These are phyloP conservation scores for Saxidomus purpurata DNA, from an alignment of 1,140 invertebrate genomes.

Conservation along the genomic window DNA sequence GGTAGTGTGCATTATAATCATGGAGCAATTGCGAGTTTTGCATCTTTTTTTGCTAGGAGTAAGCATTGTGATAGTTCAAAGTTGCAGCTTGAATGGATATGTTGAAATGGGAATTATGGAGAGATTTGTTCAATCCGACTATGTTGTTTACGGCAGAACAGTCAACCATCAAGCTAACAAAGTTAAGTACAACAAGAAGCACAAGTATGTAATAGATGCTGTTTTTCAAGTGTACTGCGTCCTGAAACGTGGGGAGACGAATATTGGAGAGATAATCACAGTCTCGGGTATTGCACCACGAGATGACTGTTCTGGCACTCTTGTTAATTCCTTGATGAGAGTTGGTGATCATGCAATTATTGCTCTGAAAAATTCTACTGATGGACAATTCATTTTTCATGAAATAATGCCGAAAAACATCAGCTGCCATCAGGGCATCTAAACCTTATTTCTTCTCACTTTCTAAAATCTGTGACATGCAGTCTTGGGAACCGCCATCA, in stretches of 20 bases:
- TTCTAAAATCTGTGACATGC: constrained; percentile 24
- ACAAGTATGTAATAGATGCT: constrained; percentile 38
- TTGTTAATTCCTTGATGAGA: constrained; percentile 22
- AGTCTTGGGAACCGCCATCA: constrained; percentile 33
- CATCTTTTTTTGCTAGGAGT: background rate
- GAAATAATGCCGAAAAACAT: constrained; percentile 39
- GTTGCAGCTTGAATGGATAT: constrained; percentile 1
- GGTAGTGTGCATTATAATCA: background rate
- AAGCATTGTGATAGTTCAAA: background rate
- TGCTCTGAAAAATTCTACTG: background rate
- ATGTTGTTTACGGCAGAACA: constrained; percentile 26
- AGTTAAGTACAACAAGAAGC: background rate
- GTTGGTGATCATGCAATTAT: constrained; percentile 50
- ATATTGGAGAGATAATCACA: constrained; percentile 5
- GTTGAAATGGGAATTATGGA: constrained; percentile 43
- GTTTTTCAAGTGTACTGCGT: constrained; percentile 43
- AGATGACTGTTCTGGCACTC: constrained; percentile 38
- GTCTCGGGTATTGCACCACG: constrained; percentile 32
- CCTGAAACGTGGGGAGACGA: background rate
- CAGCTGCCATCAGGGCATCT: constrained; percentile 9
- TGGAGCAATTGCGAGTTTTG: background rate
- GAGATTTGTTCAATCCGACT: constrained; percentile 9
- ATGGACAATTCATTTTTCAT: background rate
- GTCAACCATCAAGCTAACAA: constrained; percentile 8
- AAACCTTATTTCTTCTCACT: constrained; percentile 48